phyloP scores from a whole-genome alignment of 2,888 invertebrate species.

The Dryobotodes eremita region DNA sequence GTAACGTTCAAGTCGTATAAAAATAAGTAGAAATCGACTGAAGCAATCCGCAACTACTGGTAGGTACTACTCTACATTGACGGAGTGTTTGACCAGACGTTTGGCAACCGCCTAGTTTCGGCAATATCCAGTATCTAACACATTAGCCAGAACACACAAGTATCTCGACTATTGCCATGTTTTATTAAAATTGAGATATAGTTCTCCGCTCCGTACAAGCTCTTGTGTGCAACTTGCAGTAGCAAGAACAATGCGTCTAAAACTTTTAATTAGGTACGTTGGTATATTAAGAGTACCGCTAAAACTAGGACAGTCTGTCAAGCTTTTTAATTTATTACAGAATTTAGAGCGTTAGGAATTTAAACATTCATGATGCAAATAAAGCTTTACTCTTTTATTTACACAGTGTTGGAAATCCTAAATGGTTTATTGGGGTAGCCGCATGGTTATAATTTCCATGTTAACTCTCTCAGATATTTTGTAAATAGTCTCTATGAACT shows the following conservation, averaged over 20 bases:
- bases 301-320: slow-evolving; percentile 5
- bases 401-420: background rate
- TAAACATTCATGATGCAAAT: slow-evolving; percentile 18
- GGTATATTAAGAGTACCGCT: slow-evolving; percentile 16
- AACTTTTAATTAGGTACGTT: slow-evolving; percentile 50
- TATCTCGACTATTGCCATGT: slow-evolving; percentile 55
- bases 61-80: slow-evolving; percentile 3
- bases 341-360: slow-evolving; percentile 15
- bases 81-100: background rate
- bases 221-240: slow-evolving; percentile 42
- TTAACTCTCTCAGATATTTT: background rate
- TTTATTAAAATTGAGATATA: slow-evolving; percentile 61
- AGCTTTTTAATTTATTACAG: slow-evolving; percentile 22
- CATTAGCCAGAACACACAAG: slow-evolving; percentile 40
- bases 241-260: slow-evolving; percentile 31
- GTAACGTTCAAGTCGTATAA: slow-evolving; percentile 10
- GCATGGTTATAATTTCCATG: background rate
- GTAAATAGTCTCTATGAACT: background rate
- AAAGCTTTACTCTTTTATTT: background rate
- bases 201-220: slow-evolving; percentile 27
- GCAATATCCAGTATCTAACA: slow-evolving; percentile 18
- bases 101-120: slow-evolving; percentile 20
- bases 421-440: background rate
- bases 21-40: slow-evolving; percentile 12
- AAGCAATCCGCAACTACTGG: slow-evolving; percentile 5